Evolutionary conservation across 2,797 vertebrate genomes (phyloP), one percentile per base, ranked within the genome.

Genomic region (Catostomus latipinnis): DNA sequence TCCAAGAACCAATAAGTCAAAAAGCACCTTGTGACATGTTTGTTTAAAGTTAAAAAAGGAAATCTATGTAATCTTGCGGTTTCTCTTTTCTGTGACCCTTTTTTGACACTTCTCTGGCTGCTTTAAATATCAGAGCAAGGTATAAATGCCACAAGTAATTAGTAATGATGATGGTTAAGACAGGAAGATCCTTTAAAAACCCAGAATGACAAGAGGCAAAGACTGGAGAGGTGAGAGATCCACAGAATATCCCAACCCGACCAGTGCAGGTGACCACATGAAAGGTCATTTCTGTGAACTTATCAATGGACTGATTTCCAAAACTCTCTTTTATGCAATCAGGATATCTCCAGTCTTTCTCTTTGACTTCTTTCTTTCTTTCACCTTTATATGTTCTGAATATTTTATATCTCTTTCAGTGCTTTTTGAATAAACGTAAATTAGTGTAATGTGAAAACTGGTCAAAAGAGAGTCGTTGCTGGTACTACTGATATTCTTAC

Each of bases 401-500:
- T 10, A 49, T 57, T 34, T 22, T 65, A 7, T 43, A 5, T 6
- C 10, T 62, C 34, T 34, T 34, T 3, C 34, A 63, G 43, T 46
- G 5, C 6, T 67, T 67, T 67, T 14, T 34, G 4, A 34, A 34
- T 3, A 34, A 34, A 34, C 2, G 2, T 3, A 34, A 4, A 6
- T n/a, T 49, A 14, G 65, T 67, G 6, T 61, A 22, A 68, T 2
- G 9, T 18, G 66, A 14, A 14, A 66, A 66, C 48, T 6, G 18
- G 14, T 7, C 8, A 13, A n/a, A 5, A 22, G 3, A 22, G 6
- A 48, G 10, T 50, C 4, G 13, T 7, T 5, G 34, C 58, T 14
- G 46, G 34, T 67, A 6, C 0, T 49, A 67, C 68, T 18, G 12
- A 12, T 52, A 67, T 49, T 62, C 96, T 92, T 93, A 99, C 98